Percentiles rank a stretch among this genome's conserved stretches.
Conservation (phyloP, 2,888 invertebrate genomes). For the Odontocerum albicorne region DNA sequence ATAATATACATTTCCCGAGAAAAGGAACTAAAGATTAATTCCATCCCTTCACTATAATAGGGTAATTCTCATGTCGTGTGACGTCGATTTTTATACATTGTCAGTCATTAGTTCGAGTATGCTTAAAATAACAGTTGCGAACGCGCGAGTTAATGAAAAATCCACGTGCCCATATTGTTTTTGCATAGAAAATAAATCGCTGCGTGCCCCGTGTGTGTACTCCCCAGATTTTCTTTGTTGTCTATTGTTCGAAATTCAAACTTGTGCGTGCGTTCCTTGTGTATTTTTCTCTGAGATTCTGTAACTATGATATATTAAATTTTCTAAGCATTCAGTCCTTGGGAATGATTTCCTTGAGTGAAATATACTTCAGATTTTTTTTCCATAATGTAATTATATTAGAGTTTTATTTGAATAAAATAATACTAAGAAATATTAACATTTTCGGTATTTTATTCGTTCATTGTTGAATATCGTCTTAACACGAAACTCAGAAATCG, state of each 20-base stretch:
- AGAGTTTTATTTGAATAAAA: too few relatives aligned
- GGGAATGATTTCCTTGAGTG: too few relatives aligned
- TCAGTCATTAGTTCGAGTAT: conserved; percentile 29
- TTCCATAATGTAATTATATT: too few relatives aligned
- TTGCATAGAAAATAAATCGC: conserved; percentile 17
- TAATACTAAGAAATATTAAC: too few relatives aligned
- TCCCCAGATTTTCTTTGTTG: conserved; percentile 11
- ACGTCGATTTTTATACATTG: conserved; percentile 19
- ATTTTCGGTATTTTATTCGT: too few relatives aligned
- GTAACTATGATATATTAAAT: conserved; percentile 7
- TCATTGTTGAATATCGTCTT: too few relatives aligned
- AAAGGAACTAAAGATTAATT: too few relatives aligned
- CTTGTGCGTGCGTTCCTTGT: conserved; percentile 24
- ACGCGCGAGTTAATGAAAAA: conserved; percentile 26
- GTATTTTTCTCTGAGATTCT: conserved; percentile 17
- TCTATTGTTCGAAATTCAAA: conserved; percentile 21
- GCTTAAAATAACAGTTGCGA: conserved; percentile 20
- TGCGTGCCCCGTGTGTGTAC: conserved; percentile 2
- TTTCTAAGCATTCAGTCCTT: background rate
- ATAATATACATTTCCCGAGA: too few relatives aligned
- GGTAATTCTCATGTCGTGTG: conserved; percentile 17
- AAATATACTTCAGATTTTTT: too few relatives aligned
- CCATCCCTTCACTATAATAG: background rate
- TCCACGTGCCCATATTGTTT: conserved; percentile 34
- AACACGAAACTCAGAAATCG: too few relatives aligned